Percentiles rank a stretch among this genome's conserved stretches.
phyloP scores from a whole-genome alignment of 2,797 vertebrate genomes.

The Gymnoscopelus braueri region DNA sequence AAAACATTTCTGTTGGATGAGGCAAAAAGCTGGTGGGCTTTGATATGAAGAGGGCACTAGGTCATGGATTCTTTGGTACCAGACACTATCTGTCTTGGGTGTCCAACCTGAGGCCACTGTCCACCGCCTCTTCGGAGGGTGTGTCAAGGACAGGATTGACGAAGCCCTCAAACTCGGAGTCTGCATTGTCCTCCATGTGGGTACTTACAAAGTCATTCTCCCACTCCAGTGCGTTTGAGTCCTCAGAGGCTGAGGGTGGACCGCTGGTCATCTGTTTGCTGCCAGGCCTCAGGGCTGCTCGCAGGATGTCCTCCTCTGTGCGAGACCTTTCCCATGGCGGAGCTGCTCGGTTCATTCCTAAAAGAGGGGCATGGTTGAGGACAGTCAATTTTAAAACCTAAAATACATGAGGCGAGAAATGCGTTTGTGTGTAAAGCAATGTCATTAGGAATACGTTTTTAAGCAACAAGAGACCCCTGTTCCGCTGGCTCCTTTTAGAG shows the following conservation, averaged over 20 bases:
- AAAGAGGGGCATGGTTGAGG: neutral
- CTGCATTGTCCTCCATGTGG: slow-evolving; percentile 86
- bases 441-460: neutral
- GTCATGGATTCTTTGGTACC: slow-evolving; percentile 48
- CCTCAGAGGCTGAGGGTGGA: slow-evolving; percentile 89
- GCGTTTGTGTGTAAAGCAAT: neutral
- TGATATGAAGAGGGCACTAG: slow-evolving; percentile 27
- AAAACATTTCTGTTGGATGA: slow-evolving; percentile 45
- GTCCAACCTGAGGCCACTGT: slow-evolving; percentile 65
- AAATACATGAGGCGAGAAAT: no score
- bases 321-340: slow-evolving; percentile 91
- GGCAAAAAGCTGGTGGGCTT: slow-evolving; percentile 68
- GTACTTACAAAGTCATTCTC: slow-evolving; percentile 96
- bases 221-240: slow-evolving; percentile 95
- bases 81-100: slow-evolving; percentile 75
- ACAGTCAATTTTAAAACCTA: neutral
- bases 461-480: neutral
- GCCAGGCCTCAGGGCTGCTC: slow-evolving; percentile 86
- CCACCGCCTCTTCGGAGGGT: slow-evolving; percentile 74
- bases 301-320: slow-evolving; percentile 96
- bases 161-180: slow-evolving; percentile 89
- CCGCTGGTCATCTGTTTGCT: slow-evolving; percentile 82
- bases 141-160: slow-evolving; percentile 90
- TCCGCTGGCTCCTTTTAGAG: neutral
- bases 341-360: slow-evolving; percentile 92